Evolutionary conservation across 92 coral and sea anemone genomes (phyloP), one percentile per base, ranked within the genome.

Genomic region (Porites evermanni): DNA sequence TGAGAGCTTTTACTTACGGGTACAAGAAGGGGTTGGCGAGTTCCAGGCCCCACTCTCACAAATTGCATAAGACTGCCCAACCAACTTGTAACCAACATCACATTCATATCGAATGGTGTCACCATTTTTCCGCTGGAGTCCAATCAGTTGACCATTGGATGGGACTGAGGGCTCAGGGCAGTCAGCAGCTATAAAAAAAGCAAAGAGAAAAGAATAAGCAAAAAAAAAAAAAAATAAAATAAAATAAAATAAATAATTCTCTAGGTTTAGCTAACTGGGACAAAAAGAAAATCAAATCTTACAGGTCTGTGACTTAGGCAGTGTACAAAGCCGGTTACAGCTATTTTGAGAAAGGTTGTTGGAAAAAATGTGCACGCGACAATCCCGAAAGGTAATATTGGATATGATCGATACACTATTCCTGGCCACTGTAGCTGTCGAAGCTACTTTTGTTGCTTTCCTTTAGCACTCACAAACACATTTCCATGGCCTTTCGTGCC

Each of bases 101-200:
- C 99, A 97, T 71, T 97, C 98, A 79, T 70, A 97, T 79, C 93
- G 83, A 79, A 97, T 70, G 0, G 98, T 93, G 75, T 96, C 97
- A 7, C 98, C 99, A 65, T 88, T 84, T 53, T 91, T 95, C 83
- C 93, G 86, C 82, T 97, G 99, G 21, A 94, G 91, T 10, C 99
- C 99, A 84, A 93, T 74, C 73, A 93, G 90, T 23, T 74, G 64
- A 21, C 98, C 99, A 72, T 87, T 79, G 8, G 75, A 60, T 12
- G 99, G 99, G 14, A 89, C 91, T 10, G 93, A 23, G 6, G 96
- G 94, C 54, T 89, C 92, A 44, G 93, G 93, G 58, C 99, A 97
- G 83, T 89, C 97, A 70, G 98, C 92, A 79, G 95, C 99, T 97
- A 63, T 4, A 17, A 7, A 16, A 24, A 12, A 16, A 66, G 51